These are phyloP conservation scores for Myathropa florea DNA, from an alignment of 2,888 invertebrate species.

Conservation along the genomic window DNA sequence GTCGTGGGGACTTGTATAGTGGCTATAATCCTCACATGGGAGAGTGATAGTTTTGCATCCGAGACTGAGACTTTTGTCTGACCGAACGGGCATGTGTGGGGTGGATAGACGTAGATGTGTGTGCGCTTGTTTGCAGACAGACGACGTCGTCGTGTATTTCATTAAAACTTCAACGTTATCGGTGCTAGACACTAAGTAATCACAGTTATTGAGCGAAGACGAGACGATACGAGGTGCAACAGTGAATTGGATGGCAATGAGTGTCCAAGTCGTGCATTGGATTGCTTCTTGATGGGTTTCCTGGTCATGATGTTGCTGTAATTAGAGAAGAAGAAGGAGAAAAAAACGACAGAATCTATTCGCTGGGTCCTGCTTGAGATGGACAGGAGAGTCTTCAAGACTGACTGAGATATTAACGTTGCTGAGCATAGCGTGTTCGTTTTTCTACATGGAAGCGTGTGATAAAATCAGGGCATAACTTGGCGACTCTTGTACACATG, in stretches of 20 bases:
- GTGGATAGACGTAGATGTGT: conserved; percentile 1
- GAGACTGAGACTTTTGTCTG: conserved; percentile 28
- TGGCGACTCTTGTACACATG: too few species aligned
- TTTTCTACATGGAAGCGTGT: too few species aligned
- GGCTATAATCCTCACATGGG: conserved; percentile 58
- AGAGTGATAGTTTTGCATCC: conserved; percentile 57
- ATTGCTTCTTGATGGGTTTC: neutral
- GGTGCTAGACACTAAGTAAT: conserved; percentile 64
- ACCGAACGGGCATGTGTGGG: neutral
- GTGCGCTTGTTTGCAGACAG: conserved; percentile 41
- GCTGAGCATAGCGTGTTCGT: too few species aligned
- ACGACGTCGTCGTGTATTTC: conserved; percentile 58
- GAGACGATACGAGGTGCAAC: conserved; percentile 25
- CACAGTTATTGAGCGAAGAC: conserved; percentile 49
- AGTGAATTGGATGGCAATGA: conserved; percentile 20
- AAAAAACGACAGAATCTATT: neutral
- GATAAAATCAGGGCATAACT: too few species aligned
- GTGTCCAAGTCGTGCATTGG: conserved; percentile 18
- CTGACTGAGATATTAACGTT: too few species aligned
- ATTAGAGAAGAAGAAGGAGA: neutral
- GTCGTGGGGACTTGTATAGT: conserved; percentile 23
- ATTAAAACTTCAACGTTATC: conserved; percentile 57
- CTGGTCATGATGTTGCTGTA: conserved; percentile 8
- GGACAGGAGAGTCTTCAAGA: too few species aligned
- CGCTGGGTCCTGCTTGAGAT: neutral